phyloP scores from a whole-genome alignment of 2,888 invertebrate genomes.

The Mimumesa dahlbomi region DNA sequence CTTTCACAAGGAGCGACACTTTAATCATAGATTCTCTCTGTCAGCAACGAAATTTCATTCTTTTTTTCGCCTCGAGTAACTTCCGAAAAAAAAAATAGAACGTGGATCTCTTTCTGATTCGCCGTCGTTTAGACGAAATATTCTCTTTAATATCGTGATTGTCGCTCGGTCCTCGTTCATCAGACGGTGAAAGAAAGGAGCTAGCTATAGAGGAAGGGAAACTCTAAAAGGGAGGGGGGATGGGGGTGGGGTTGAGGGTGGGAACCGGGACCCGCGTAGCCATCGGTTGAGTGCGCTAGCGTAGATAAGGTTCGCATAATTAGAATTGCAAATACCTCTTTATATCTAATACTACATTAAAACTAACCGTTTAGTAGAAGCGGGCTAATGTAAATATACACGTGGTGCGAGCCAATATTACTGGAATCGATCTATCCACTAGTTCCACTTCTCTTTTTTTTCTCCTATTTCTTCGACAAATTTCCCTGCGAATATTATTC shows the following conservation, averaged over 20 bases:
- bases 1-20: too few species aligned
- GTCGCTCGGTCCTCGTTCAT: slow-evolving; percentile 14
- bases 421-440: slow-evolving; percentile 10
- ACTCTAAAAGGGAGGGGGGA: background rate
- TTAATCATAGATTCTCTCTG: too few species aligned
- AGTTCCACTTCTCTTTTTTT: background rate
- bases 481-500: too few species aligned
- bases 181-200: background rate
- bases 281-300: slow-evolving; percentile 31
- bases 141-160: slow-evolving; percentile 38
- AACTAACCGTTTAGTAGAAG: slow-evolving; percentile 35
- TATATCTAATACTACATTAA: slow-evolving; percentile 36
- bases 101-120: slow-evolving; percentile 15
- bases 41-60: too few species aligned
- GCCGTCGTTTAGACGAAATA: background rate
- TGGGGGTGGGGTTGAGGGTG: background rate
- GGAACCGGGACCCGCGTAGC: slow-evolving; percentile 15
- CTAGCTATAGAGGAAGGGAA: too few species aligned
- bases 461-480: background rate
- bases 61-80: too few species aligned
- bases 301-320: slow-evolving; percentile 40
- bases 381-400: slow-evolving; percentile 24
- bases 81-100: too few species aligned
- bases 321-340: slow-evolving; percentile 46
- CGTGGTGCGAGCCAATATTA: slow-evolving; percentile 2